These are phyloP conservation scores for Eremophila alpestris DNA, from an alignment of 2,797 vertebrate species.

Conservation along the genomic window DNA sequence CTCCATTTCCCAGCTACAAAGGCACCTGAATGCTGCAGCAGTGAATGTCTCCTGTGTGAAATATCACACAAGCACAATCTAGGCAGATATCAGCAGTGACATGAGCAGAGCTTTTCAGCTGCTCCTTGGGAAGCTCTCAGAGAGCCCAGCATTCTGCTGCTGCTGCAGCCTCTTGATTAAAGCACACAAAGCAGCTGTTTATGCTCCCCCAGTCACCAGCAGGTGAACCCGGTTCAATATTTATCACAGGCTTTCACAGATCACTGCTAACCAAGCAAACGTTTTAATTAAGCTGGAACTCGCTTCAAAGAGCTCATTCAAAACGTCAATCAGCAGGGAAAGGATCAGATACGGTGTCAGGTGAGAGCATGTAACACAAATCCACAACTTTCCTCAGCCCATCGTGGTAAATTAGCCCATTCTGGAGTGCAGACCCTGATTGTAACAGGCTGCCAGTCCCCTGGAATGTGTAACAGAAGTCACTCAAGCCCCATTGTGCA, in stretches of 20 bases:
- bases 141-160: slow-evolving; percentile 68
- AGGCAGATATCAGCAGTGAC: slow-evolving; percentile 76
- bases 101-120: slow-evolving; percentile 76
- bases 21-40: slow-evolving; percentile 80
- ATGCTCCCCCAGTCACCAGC: slow-evolving; percentile 95
- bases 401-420: slow-evolving; percentile 81
- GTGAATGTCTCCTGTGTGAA: slow-evolving; percentile 81
- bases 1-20: slow-evolving; percentile 72
- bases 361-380: slow-evolving; percentile 95
- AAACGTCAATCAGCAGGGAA: slow-evolving; percentile 92
- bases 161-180: slow-evolving; percentile 78
- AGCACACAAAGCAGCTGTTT: slow-evolving; percentile 95
- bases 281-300: slow-evolving; percentile 99
- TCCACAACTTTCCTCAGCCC: slow-evolving; percentile 84
- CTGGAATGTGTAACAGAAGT: slow-evolving; percentile 84
- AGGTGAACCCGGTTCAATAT: slow-evolving; percentile 99
- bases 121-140: slow-evolving; percentile 67
- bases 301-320: slow-evolving; percentile 99
- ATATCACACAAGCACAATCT: slow-evolving; percentile 86
- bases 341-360: slow-evolving; percentile 93
- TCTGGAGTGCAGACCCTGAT: slow-evolving; percentile 80
- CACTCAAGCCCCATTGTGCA: slow-evolving; percentile 82
- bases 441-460: slow-evolving; percentile 86
- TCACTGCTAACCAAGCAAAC: slow-evolving; percentile 97
- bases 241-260: slow-evolving; percentile 99